Evolutionary conservation across 1,140 invertebrate genomes (phyloP).

Genomic region (Temnothorax curvispinosus): DNA sequence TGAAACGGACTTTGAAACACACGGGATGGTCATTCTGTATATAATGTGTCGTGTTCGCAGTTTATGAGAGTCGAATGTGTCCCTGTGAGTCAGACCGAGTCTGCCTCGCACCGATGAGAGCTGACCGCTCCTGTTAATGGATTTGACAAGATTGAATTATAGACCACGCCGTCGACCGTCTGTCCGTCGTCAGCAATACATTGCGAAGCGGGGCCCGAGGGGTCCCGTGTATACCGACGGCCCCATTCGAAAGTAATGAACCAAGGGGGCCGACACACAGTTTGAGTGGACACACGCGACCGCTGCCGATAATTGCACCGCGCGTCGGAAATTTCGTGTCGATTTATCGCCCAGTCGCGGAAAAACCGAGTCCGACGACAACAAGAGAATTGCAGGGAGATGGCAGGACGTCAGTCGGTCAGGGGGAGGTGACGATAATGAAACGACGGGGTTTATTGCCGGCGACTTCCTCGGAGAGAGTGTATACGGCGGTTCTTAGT

Average conservation of each 20-base stretch:
- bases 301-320: slow-evolving; percentile 74
- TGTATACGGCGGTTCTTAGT: slow-evolving; percentile 34
- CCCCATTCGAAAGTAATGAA: slow-evolving; percentile 77
- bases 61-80: slow-evolving; percentile 29
- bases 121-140: slow-evolving; percentile 72
- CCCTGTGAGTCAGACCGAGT: slow-evolving; percentile 61
- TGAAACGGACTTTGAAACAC: not conserved
- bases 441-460: slow-evolving; percentile 57
- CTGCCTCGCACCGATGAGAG: slow-evolving; percentile 49
- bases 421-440: slow-evolving; percentile 40
- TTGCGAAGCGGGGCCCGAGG: slow-evolving; percentile 38
- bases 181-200: slow-evolving; percentile 64
- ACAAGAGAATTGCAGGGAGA: not conserved
- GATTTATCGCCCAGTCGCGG: slow-evolving; percentile 67
- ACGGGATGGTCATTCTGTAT: not conserved
- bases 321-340: slow-evolving; percentile 68
- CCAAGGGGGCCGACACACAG: slow-evolving; percentile 43
- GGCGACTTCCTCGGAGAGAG: slow-evolving; percentile 22
- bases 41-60: slow-evolving; percentile 2
- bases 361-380: slow-evolving; percentile 40
- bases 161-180: slow-evolving; percentile 63
- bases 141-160: slow-evolving; percentile 80
- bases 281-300: slow-evolving; percentile 69
- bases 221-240: slow-evolving; percentile 41
- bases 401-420: not conserved